These are phyloP conservation scores for Notamacropus eugenii DNA, from an alignment of 2,797 vertebrate species.

Conservation along the genomic window DNA sequence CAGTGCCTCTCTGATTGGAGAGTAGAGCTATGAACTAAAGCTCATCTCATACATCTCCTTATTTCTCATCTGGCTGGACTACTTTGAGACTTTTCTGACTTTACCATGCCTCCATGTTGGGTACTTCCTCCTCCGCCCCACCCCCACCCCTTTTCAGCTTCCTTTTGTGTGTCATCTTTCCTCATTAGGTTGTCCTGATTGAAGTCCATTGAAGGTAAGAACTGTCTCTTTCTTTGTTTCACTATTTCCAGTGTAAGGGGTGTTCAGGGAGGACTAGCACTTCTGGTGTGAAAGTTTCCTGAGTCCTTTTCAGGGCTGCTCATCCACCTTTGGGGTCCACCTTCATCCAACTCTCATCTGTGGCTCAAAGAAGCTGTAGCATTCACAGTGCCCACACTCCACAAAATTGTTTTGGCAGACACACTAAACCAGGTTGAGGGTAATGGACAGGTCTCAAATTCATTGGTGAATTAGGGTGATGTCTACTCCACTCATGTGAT, in stretches of 20 bases:
- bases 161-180: background rate
- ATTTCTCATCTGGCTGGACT: background rate
- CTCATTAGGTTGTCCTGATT: background rate
- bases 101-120: background rate
- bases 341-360: background rate
- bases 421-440: background rate
- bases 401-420: background rate
- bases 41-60: background rate
- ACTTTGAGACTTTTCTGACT: background rate
- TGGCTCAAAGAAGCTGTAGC: background rate
- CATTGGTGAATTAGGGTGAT: background rate
- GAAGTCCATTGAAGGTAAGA: background rate
- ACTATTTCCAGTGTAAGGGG: background rate
- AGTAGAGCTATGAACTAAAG: background rate
- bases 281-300: background rate
- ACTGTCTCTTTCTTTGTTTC: background rate
- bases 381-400: background rate
- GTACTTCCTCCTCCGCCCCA: background rate
- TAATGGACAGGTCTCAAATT: background rate
- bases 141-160: background rate
- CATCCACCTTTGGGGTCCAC: background rate
- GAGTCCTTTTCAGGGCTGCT: background rate
- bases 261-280: background rate
- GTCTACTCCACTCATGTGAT: background rate
- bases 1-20: background rate